Evolutionary conservation across 2,113 vertebrate genomes (phyloP).

Genomic region (Xenotilapia leptura): DNA sequence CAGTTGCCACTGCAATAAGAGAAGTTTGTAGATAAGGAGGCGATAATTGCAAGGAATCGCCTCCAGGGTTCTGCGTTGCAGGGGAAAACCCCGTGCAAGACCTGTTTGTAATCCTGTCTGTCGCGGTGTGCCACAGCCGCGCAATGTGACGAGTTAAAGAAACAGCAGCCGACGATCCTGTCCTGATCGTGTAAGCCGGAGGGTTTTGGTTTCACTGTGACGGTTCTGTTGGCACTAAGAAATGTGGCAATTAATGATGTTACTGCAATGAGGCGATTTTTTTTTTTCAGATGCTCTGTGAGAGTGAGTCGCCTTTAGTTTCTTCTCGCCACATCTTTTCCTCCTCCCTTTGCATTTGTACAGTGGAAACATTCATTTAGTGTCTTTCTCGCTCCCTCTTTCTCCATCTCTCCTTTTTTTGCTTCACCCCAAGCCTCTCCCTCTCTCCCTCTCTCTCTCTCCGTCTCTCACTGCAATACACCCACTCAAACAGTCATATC

Average conservation of each 20-base stretch:
- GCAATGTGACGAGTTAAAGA: background rate
- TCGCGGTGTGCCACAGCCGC: background rate
- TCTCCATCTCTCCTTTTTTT: constrained; percentile 38
- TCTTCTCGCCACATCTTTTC: background rate
- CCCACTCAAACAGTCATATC: constrained; percentile 71
- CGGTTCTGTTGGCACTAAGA: background rate
- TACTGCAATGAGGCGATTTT: background rate
- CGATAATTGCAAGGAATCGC: constrained; percentile 9
- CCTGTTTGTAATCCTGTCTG: constrained; percentile 45
- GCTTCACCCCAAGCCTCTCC: background rate
- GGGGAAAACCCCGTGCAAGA: constrained; percentile 39
- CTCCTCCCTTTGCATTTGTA: constrained; percentile 1
- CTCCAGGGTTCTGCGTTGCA: constrained; percentile 1
- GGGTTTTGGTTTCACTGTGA: background rate
- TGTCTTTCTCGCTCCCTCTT: constrained; percentile 23
- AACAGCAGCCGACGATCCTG: background rate
- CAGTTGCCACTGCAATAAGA: background rate
- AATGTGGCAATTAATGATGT: background rate
- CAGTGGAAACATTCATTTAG: constrained; percentile 59
- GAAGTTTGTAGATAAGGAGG: constrained; percentile 15
- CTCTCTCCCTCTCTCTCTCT: background rate
- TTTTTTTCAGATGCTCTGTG: background rate
- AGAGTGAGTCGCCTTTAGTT: background rate
- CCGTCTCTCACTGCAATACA: constrained; percentile 57
- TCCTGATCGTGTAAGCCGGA: background rate